Evolutionary conservation across 2,797 vertebrate species (phyloP).

Genomic region (Paramormyrops hopkinsi): DNA sequence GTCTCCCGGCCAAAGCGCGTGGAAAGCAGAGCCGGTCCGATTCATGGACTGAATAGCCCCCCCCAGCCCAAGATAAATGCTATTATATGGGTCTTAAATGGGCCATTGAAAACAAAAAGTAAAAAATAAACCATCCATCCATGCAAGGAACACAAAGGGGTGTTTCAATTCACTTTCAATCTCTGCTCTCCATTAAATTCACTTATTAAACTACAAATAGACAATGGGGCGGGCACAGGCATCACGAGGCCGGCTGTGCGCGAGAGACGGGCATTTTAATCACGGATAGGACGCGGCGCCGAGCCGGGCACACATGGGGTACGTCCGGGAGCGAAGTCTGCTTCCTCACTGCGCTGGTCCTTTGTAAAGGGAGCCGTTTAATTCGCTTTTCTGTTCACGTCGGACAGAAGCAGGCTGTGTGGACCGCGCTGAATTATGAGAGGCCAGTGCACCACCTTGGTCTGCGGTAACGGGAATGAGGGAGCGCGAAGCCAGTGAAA

Average conservation of each 20-base stretch:
- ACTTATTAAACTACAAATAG: not conserved
- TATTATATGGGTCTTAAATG: not conserved
- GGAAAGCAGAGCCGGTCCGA: not conserved
- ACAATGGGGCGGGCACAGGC: not conserved
- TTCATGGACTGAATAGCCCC: not conserved
- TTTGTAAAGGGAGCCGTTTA: not conserved
- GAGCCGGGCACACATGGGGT: not conserved
- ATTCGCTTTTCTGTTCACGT: not conserved
- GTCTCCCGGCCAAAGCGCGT: not conserved
- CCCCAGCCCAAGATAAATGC: not conserved
- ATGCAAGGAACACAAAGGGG: not conserved
- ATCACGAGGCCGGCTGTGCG: not conserved
- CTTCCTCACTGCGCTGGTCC: not conserved
- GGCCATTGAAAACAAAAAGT: not conserved
- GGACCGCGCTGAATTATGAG: conserved; percentile 5
- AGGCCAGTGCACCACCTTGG: not conserved
- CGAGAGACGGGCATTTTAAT: not conserved
- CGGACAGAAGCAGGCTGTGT: not conserved
- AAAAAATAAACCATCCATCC: not conserved
- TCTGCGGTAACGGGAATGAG: not conserved
- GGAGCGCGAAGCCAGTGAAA: not conserved
- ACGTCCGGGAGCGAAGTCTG: not conserved
- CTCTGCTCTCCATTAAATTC: not conserved
- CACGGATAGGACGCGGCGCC: not conserved
- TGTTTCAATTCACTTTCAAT: not conserved